A percentile compares a stretch with the other conserved stretches of the same genome.
These are phyloP conservation scores for Mus spicilegus DNA, from an alignment of 2,113 vertebrate genomes.

Conservation along the genomic window DNA sequence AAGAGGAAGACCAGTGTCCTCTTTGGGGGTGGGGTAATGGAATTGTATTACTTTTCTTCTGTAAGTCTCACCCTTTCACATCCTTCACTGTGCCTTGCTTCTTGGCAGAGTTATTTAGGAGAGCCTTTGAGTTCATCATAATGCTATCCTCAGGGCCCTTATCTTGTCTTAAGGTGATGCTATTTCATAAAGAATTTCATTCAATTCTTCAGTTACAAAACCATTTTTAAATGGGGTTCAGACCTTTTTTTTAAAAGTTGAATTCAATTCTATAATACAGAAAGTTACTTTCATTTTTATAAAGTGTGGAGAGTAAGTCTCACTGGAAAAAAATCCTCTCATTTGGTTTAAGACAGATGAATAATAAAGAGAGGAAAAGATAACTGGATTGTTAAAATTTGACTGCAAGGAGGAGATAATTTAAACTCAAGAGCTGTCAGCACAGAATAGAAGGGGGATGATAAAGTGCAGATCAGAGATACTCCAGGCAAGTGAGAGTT, in stretches of 20 bases:
- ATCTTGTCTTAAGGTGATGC: slow-evolving; percentile 56
- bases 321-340: slow-evolving; percentile 64
- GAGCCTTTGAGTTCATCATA: not conserved
- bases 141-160: not conserved
- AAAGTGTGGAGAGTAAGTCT: slow-evolving; percentile 59
- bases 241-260: slow-evolving; percentile 51
- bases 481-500: slow-evolving; percentile 46
- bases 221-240: slow-evolving; percentile 63
- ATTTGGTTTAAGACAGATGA: slow-evolving; percentile 74
- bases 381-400: slow-evolving; percentile 75
- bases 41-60: not conserved
- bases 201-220: slow-evolving; percentile 63
- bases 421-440: slow-evolving; percentile 69
- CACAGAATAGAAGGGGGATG: slow-evolving; percentile 31
- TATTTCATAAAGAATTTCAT: slow-evolving; percentile 61
- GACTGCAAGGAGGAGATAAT: slow-evolving; percentile 75
- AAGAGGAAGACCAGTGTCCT: not conserved
- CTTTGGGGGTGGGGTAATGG: no score
- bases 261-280: slow-evolving; percentile 70
- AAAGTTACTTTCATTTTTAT: slow-evolving; percentile 74
- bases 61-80: not conserved
- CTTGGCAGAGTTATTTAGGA: slow-evolving; percentile 10
- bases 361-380: slow-evolving; percentile 73
- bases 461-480: slow-evolving; percentile 53
- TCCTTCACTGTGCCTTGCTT: not conserved